These are phyloP conservation scores for Cetonia aurata DNA, from an alignment of 2,888 invertebrate genomes.

Conservation along the genomic window DNA sequence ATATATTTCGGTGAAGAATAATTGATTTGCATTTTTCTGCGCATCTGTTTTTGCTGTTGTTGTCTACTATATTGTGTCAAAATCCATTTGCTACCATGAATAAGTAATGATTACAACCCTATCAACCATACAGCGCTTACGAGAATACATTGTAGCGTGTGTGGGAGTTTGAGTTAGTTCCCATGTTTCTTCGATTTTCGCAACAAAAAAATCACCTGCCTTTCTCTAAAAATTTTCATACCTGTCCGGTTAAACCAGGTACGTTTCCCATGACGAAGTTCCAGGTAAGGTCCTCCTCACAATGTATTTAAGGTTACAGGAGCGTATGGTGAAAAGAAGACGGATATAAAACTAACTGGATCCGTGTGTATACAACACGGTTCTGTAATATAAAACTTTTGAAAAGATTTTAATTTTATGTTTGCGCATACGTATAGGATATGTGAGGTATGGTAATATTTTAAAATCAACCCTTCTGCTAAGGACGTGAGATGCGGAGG, in stretches of 20 bases:
- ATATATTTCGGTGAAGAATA: background rate
- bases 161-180: slow-evolving; percentile 24
- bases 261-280: slow-evolving; percentile 31
- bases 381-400: slow-evolving; percentile 25
- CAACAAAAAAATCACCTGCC: slow-evolving; percentile 37
- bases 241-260: slow-evolving; percentile 27
- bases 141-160: background rate
- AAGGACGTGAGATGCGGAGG: no score
- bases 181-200: slow-evolving; percentile 25
- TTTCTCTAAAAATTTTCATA: slow-evolving; percentile 25
- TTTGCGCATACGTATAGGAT: slow-evolving; percentile 20
- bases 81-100: background rate
- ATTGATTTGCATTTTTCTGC: background rate
- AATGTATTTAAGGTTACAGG: background rate
- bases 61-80: no score
- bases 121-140: background rate
- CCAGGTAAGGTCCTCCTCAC: slow-evolving; percentile 2
- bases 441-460: background rate
- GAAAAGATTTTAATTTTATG: slow-evolving; percentile 26
- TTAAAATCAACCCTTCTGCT: slow-evolving; percentile 21
- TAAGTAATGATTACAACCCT: background rate
- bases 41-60: no score
- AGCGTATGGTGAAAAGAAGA: slow-evolving; percentile 5
- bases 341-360: slow-evolving; percentile 1
- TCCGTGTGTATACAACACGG: slow-evolving; percentile 4